Percentiles rank a stretch among this genome's conserved stretches.
Evolutionary conservation across 2,888 invertebrate species (phyloP).

Genomic region (Coremacera marginata): DNA sequence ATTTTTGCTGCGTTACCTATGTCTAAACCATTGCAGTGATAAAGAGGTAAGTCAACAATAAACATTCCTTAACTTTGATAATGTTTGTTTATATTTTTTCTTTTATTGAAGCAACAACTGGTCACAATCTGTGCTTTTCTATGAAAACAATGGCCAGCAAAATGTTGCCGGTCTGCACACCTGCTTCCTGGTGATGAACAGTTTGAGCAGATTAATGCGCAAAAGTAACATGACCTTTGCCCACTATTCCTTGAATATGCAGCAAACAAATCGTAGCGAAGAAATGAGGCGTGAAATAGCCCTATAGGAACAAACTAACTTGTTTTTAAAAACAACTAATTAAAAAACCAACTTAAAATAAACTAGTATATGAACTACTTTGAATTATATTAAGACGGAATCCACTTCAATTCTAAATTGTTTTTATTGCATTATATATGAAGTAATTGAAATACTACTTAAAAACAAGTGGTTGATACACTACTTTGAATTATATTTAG

Average conservation of each 20-base stretch:
- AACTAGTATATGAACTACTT: too few species aligned
- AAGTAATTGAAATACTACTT: too few species aligned
- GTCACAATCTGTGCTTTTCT: conserved; percentile 80
- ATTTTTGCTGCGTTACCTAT: too few species aligned
- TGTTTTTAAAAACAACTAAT: too few species aligned
- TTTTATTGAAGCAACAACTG: conserved; percentile 76
- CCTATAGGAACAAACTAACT: too few species aligned
- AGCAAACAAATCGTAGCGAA: conserved; percentile 73
- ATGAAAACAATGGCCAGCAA: conserved; percentile 79
- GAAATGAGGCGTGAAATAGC: conserved; percentile 76
- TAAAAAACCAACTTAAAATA: too few species aligned
- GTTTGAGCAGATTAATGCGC: conserved; percentile 75
- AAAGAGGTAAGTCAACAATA: conserved; percentile 73
- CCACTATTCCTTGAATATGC: conserved; percentile 62
- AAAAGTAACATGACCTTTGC: conserved; percentile 65
- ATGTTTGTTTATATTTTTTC: conserved; percentile 8
- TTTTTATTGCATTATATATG: too few species aligned
- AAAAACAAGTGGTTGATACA: too few species aligned
- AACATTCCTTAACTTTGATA: neutral
- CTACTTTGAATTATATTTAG: too few species aligned
- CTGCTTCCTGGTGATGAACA: conserved; percentile 82
- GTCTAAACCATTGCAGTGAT: conserved; percentile 78
- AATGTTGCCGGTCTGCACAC: conserved; percentile 78
- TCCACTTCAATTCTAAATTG: too few species aligned
- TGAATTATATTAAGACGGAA: too few species aligned